phyloP scores from a whole-genome alignment of 2,888 invertebrate species.

The Tetrapedia diversipes region DNA sequence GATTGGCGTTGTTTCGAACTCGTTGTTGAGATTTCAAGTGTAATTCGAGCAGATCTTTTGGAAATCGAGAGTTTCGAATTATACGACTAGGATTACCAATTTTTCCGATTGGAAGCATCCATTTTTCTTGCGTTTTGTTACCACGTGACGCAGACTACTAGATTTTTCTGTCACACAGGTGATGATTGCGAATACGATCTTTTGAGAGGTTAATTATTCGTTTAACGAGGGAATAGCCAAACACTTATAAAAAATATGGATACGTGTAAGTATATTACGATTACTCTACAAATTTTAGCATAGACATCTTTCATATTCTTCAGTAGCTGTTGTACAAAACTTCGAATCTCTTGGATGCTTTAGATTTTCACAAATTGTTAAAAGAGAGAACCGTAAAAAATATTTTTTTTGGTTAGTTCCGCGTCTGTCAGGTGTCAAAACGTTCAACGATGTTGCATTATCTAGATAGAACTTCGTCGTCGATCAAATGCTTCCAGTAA shows the following conservation, averaged over 20 bases:
- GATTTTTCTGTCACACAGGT: no score
- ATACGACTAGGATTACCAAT: background rate
- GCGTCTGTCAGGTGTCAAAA: background rate
- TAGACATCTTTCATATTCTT: no score
- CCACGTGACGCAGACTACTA: background rate
- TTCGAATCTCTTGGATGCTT: no score
- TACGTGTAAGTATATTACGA: no score
- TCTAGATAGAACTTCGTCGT: slow-evolving; percentile 8
- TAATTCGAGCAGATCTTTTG: background rate
- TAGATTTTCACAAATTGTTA: no score
- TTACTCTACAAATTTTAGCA: no score
- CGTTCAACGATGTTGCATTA: no score
- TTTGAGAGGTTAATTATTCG: background rate
- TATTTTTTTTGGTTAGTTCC: background rate
- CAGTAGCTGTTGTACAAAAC: no score
- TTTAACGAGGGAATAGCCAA: background rate
- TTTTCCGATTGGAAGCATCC: background rate
- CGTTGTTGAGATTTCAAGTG: slow-evolving; percentile 9
- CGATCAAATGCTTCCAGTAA: slow-evolving; percentile 26
- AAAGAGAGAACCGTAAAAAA: no score
- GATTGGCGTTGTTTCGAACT: slow-evolving; percentile 25
- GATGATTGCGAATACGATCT: background rate
- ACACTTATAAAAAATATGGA: no score
- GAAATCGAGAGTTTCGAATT: background rate
- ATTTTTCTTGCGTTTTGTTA: background rate